These are phyloP conservation scores for Chiloscyllium plagiosum DNA, from an alignment of 2,113 vertebrate genomes.

Conservation along the genomic window DNA sequence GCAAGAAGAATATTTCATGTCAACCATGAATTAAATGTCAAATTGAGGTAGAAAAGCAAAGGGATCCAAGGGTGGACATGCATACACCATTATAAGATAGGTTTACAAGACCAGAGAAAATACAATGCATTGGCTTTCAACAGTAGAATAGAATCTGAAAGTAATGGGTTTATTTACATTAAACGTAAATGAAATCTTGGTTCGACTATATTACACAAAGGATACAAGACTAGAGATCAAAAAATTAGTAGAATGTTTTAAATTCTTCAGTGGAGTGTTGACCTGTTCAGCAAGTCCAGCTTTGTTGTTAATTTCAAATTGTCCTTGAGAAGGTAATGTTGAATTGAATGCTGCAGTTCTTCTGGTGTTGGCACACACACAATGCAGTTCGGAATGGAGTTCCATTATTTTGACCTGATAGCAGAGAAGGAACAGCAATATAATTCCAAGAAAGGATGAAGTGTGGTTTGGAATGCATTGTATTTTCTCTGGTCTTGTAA, in stretches of 20 bases:
- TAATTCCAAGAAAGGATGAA: too few relatives aligned
- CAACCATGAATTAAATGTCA: background rate
- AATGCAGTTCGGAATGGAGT: background rate
- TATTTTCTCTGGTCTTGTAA: background rate
- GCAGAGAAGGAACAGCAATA: background rate
- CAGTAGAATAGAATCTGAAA: background rate
- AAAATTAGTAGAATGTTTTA: too few relatives aligned
- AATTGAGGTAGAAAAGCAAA: background rate
- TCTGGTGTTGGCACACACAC: background rate
- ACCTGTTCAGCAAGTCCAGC: background rate
- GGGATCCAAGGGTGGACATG: background rate
- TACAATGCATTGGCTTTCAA: background rate
- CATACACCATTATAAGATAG: background rate
- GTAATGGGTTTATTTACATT: background rate
- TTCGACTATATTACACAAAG: too few relatives aligned
- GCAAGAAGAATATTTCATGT: background rate
- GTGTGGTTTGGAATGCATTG: background rate
- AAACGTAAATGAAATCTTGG: too few relatives aligned
- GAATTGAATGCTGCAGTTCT: background rate
- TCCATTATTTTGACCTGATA: background rate
- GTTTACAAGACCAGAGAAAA: background rate
- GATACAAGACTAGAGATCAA: too few relatives aligned
- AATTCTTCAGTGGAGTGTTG: background rate
- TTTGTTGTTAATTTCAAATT: background rate
- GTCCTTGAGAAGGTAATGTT: background rate